These are phyloP conservation scores for Drosophila seclusa DNA, from an alignment of 2,888 invertebrate species.

Conservation along the genomic window DNA sequence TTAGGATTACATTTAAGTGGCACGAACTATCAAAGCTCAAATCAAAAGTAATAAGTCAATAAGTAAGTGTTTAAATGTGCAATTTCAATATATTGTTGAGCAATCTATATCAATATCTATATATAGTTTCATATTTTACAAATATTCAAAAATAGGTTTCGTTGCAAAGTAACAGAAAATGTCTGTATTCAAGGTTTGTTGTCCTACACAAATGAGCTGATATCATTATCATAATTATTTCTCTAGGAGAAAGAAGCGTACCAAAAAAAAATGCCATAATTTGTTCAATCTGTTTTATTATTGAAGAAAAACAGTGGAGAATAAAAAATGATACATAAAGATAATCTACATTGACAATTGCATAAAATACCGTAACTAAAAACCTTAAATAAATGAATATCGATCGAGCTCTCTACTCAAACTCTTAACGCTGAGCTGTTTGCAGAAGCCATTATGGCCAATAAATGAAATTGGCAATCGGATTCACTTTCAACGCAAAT, in stretches of 20 bases:
- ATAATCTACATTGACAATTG: background rate
- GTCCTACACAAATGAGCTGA: background rate
- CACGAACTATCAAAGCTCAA: background rate
- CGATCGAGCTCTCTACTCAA: background rate
- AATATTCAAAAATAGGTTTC: background rate
- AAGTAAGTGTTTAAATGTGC: background rate
- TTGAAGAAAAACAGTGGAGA: background rate
- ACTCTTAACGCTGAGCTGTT: constrained; percentile 11
- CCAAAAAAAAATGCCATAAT: background rate
- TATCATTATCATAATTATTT: background rate
- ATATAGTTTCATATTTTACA: background rate
- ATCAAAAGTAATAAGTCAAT: background rate
- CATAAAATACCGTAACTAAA: background rate
- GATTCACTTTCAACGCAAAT: constrained; percentile 41
- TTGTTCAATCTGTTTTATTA: background rate
- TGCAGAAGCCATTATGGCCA: constrained; percentile 29
- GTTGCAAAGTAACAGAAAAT: background rate
- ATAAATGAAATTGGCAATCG: constrained; percentile 35
- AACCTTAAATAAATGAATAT: background rate
- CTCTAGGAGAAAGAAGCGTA: background rate
- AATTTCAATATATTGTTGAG: background rate
- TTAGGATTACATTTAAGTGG: background rate
- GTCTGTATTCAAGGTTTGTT: background rate
- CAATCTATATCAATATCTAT: background rate
- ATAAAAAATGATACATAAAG: background rate